Conservation (phyloP, 1,140 invertebrate genomes). For the Dendroctonus valens region DNA sequence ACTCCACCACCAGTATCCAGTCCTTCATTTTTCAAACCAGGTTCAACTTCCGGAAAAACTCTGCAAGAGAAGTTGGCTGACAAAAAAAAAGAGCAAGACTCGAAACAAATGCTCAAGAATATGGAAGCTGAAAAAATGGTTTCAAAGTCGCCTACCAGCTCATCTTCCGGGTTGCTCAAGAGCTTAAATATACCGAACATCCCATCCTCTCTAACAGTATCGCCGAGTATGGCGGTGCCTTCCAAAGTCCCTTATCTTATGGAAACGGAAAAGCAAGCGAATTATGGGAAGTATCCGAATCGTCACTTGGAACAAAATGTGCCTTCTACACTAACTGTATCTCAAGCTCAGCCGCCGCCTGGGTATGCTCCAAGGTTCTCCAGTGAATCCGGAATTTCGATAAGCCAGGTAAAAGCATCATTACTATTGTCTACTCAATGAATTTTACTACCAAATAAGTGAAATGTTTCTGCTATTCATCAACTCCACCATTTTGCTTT, state of each 20-base stretch:
- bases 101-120: conserved; percentile 29
- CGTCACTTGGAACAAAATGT: conserved; percentile 9
- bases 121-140: conserved; percentile 32
- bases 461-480: not conserved
- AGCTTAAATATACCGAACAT: conserved; percentile 35
- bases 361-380: conserved; percentile 38
- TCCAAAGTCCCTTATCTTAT: not conserved
- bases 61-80: conserved; percentile 63
- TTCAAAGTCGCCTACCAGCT: conserved; percentile 2
- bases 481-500: not conserved
- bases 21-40: conserved; percentile 32
- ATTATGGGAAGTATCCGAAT: conserved; percentile 3
- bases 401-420: conserved; percentile 44
- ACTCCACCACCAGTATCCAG: conserved; percentile 21
- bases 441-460: conserved; percentile 3
- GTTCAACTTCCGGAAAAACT: conserved; percentile 58
- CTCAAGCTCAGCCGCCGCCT: conserved; percentile 18
- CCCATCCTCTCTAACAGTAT: conserved; percentile 34
- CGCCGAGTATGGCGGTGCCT: conserved; percentile 13
- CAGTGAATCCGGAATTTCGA: conserved; percentile 44
- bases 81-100: conserved; percentile 53
- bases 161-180: conserved; percentile 23
- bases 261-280: not conserved
- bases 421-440: conserved; percentile 3
- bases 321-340: conserved; percentile 28